phyloP scores from a whole-genome alignment of 2,888 invertebrate genomes.

The Drosophila subsilvestris region DNA sequence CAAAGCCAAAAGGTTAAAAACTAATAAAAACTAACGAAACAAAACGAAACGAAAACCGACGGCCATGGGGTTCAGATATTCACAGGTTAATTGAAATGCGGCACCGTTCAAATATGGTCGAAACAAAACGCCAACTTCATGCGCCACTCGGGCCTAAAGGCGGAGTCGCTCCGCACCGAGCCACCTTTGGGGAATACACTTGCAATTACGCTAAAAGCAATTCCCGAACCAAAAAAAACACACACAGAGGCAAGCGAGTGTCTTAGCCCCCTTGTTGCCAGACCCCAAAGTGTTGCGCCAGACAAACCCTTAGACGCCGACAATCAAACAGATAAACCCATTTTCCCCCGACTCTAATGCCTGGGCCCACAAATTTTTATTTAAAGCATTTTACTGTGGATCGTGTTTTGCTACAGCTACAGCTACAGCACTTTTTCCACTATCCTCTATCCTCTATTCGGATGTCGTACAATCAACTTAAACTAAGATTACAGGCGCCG shows the following conservation, averaged over 20 bases:
- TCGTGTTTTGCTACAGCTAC: conserved; percentile 18
- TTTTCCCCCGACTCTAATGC: conserved; percentile 30
- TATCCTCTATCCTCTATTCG: conserved; percentile 1
- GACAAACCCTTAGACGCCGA: conserved; percentile 37
- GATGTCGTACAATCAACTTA: conserved; percentile 74
- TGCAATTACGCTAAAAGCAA: conserved; percentile 81
- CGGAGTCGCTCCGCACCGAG: conserved; percentile 39
- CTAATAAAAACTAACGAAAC: conserved; percentile 67
- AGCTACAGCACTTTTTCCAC: neutral
- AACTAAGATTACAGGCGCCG: conserved; percentile 74
- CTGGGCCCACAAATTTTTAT: conserved; percentile 48
- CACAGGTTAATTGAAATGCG: conserved; percentile 68
- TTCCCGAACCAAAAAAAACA: conserved; percentile 51
- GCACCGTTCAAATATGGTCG: conserved; percentile 58
- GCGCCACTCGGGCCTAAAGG: conserved; percentile 58
- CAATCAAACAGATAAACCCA: conserved; percentile 24
- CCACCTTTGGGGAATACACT: conserved; percentile 72
- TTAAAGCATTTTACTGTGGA: conserved; percentile 52
- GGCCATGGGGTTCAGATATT: conserved; percentile 24
- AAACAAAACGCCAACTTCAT: conserved; percentile 21
- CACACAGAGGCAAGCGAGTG: conserved; percentile 4
- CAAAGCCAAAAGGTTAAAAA: conserved; percentile 62
- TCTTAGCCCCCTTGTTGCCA: conserved; percentile 1
- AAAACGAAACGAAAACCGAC: neutral
- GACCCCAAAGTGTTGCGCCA: conserved; percentile 39